These are phyloP conservation scores for Drosophila atripex DNA, from an alignment of 2,888 invertebrate genomes.

Conservation along the genomic window DNA sequence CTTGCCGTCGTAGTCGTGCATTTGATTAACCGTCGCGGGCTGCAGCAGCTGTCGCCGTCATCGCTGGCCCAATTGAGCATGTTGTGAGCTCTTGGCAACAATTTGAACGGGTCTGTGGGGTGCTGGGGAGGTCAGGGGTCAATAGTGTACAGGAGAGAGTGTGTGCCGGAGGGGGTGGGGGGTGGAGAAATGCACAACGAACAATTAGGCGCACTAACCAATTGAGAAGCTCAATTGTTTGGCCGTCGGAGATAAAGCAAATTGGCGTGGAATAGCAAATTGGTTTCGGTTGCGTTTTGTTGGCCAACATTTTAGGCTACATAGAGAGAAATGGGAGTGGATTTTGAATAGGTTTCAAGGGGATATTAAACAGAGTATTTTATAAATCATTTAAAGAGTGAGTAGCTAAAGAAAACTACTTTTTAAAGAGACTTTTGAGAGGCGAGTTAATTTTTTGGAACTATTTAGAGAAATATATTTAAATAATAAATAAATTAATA, in stretches of 20 bases:
- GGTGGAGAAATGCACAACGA: constrained; percentile 17
- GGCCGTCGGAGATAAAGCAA: constrained; percentile 25
- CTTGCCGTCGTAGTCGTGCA: constrained; percentile 29
- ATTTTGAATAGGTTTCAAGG: too few relatives aligned
- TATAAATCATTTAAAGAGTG: too few relatives aligned
- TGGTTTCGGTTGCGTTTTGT: constrained; percentile 7
- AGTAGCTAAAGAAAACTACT: too few relatives aligned
- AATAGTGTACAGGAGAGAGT: neutral
- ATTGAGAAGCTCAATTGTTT: constrained; percentile 28
- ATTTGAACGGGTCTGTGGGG: constrained; percentile 6
- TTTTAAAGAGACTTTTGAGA: too few relatives aligned
- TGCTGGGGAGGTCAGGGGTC: neutral
- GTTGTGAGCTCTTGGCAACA: constrained; percentile 51
- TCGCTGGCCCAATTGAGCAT: constrained; percentile 65
- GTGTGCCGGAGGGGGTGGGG: neutral
- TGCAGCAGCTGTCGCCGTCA: constrained; percentile 60
- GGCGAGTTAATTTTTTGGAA: too few relatives aligned
- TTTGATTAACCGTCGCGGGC: constrained; percentile 67
- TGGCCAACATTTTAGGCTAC: constrained; percentile 11
- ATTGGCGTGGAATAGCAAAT: constrained; percentile 14
- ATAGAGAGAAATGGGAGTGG: neutral
- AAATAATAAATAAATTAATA: too few relatives aligned
- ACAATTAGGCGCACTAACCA: constrained; percentile 40
- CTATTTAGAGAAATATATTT: too few relatives aligned
- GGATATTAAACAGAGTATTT: too few relatives aligned